A percentile compares a stretch with the other conserved stretches of the same genome.
phyloP scores from a whole-genome alignment of 2,888 invertebrate species.

The Chirona hameri region DNA sequence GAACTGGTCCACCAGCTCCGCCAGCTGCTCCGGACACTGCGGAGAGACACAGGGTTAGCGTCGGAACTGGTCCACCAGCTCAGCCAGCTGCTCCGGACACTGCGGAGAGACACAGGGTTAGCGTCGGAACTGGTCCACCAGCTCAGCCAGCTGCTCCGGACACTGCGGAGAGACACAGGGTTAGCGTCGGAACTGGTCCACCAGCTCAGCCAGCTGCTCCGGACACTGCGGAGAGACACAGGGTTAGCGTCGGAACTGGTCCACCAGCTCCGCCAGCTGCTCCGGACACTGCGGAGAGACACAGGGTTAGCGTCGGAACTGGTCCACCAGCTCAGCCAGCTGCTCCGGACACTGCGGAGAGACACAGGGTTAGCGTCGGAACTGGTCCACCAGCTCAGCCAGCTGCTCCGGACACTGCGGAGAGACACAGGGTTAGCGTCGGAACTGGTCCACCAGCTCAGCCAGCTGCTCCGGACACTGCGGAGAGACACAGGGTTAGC shows the following conservation, averaged over 20 bases:
- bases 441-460: too few relatives aligned
- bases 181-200: constrained; percentile 34
- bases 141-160: too few relatives aligned
- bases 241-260: constrained; percentile 31
- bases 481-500: not conserved
- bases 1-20: constrained; percentile 34
- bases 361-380: constrained; percentile 29
- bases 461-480: constrained; percentile 32
- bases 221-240: constrained; percentile 25
- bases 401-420: constrained; percentile 32
- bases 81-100: constrained; percentile 30
- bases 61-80: constrained; percentile 35
- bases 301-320: too few relatives aligned
- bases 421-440: not conserved
- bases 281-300: constrained; percentile 28
- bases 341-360: too few relatives aligned
- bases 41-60: constrained; percentile 25
- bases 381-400: constrained; percentile 34
- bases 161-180: too few relatives aligned
- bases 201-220: constrained; percentile 32
- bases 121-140: too few relatives aligned
- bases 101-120: constrained; percentile 2
- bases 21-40: constrained; percentile 32
- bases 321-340: too few relatives aligned
- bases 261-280: constrained; percentile 33